Percentiles rank a stretch among this genome's conserved stretches.
Evolutionary conservation across 2,888 invertebrate species (phyloP).

Genomic region (Dryobotodes eremita): DNA sequence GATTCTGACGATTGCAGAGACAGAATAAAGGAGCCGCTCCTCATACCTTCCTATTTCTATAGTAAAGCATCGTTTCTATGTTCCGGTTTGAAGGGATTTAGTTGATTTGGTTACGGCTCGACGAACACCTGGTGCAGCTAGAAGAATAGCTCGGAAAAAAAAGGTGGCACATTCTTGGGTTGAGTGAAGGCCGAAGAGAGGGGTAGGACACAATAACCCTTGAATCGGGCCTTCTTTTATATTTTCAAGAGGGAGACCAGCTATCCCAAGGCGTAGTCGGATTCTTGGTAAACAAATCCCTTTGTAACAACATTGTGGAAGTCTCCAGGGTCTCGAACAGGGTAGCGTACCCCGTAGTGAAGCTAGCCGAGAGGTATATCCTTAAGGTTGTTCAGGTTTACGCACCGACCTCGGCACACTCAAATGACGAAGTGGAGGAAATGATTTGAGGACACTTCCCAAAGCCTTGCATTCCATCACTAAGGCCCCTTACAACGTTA

Average conservation of each 20-base stretch:
- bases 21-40: neutral
- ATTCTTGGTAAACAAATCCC: no score
- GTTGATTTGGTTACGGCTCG: neutral
- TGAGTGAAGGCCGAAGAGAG: neutral
- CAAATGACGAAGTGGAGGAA: no score
- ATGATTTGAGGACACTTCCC: no score
- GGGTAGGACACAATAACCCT: no score
- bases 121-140: neutral
- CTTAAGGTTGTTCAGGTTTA: no score
- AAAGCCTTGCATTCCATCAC: neutral
- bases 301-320: no score
- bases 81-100: neutral
- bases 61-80: neutral
- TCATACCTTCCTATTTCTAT: neutral
- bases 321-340: no score
- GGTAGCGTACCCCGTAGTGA: neutral
- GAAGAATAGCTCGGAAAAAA: neutral
- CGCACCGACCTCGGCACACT: no score
- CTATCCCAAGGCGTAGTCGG: neutral
- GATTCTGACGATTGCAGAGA: neutral
- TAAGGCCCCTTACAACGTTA: neutral
- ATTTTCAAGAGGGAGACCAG: neutral
- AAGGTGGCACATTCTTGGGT: neutral
- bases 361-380: no score
- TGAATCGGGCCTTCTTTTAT: neutral